A percentile compares a stretch with the other conserved stretches of the same genome.
phyloP scores from a whole-genome alignment of 2,888 invertebrate genomes.

The Pandemis heparana region DNA sequence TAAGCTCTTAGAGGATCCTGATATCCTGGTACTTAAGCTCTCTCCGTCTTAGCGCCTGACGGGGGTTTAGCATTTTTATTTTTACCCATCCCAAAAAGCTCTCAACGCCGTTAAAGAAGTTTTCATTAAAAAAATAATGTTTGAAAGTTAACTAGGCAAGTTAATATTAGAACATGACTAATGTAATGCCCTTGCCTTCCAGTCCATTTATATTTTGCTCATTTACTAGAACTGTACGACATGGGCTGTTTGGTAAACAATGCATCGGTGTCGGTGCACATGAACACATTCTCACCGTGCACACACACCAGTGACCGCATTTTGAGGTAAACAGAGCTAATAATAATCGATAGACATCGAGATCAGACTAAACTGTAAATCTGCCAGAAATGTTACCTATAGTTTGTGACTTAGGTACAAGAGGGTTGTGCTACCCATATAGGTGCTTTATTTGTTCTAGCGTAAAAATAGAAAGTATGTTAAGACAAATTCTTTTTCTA shows the following conservation, averaged over 20 bases:
- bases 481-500: constrained; percentile 4
- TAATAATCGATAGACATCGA: constrained; percentile 14
- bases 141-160: not conserved
- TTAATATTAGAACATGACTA: constrained; percentile 14
- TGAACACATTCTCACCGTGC: constrained; percentile 2
- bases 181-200: constrained; percentile 28
- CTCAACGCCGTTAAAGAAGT: too few species aligned
- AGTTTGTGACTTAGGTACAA: not conserved
- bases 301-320: constrained; percentile 28
- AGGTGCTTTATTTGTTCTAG: not conserved
- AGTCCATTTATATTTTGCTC: constrained; percentile 33
- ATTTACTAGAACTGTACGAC: constrained; percentile 28
- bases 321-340: constrained; percentile 34
- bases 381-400: not conserved
- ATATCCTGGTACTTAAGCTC: too few species aligned
- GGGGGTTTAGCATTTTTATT: too few species aligned
- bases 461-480: constrained; percentile 7
- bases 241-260: constrained; percentile 32
- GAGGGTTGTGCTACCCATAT: not conserved
- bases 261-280: constrained; percentile 31
- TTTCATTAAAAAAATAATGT: too few species aligned
- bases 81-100: too few species aligned
- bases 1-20: too few species aligned
- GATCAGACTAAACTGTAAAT: not conserved
- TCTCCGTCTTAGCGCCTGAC: too few species aligned